These are phyloP conservation scores for Typhlomys cinereus DNA, from an alignment of 2,113 vertebrate species.

Conservation along the genomic window DNA sequence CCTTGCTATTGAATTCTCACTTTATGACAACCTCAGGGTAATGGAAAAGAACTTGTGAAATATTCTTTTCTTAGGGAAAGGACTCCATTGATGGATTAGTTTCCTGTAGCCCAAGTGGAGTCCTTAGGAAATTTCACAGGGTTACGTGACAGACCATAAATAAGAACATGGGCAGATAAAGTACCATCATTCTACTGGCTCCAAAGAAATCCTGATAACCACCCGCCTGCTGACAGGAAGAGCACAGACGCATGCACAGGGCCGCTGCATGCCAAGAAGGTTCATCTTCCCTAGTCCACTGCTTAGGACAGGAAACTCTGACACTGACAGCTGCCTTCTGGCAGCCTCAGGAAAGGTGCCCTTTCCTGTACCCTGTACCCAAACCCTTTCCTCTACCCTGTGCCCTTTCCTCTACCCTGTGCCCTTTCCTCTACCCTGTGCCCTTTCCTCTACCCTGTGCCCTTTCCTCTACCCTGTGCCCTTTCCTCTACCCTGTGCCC, in stretches of 20 bases:
- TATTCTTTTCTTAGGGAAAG: background rate
- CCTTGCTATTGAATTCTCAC: background rate
- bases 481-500: background rate
- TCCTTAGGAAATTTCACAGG: background rate
- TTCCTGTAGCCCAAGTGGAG: background rate
- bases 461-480: background rate
- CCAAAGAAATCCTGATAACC: background rate
- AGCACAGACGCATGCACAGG: background rate
- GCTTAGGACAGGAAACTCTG: background rate
- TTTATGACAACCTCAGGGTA: background rate
- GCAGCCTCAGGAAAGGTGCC: background rate
- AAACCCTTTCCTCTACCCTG: background rate
- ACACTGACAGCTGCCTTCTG: background rate
- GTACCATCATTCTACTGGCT: background rate
- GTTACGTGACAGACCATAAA: slow-evolving; percentile 3
- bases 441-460: background rate
- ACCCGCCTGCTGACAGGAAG: background rate
- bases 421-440: background rate
- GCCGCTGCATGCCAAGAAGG: rapidly evolving
- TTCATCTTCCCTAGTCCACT: background rate
- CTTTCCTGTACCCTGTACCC: background rate
- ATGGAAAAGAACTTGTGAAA: background rate
- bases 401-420: background rate
- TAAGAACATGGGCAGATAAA: background rate
- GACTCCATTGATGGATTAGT: background rate